A percentile compares a stretch with the other conserved stretches of the same genome.
phyloP scores from a whole-genome alignment of 2,113 vertebrate genomes.

The Serilophus lunatus region DNA sequence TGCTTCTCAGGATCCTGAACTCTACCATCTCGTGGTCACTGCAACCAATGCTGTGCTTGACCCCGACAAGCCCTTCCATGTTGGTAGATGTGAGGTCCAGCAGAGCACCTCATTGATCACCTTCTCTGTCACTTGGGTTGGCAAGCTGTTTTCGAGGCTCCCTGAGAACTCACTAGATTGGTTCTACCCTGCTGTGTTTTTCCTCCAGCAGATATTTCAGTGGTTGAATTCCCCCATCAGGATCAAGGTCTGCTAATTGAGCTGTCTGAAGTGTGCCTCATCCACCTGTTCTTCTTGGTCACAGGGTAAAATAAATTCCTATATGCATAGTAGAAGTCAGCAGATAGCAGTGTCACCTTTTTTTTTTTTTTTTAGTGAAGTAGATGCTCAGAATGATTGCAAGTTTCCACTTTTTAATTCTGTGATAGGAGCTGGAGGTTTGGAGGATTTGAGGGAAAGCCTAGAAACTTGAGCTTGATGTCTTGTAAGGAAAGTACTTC shows the following conservation, averaged over 20 bases:
- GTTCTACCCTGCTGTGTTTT: neutral
- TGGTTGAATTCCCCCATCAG: neutral
- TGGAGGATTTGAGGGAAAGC: neutral
- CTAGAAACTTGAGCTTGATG: neutral
- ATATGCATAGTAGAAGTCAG: neutral
- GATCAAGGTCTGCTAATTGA: neutral
- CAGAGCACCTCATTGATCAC: neutral
- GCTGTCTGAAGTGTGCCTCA: neutral
- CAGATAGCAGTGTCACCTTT: neutral
- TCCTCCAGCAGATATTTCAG: neutral
- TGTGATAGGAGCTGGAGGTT: neutral
- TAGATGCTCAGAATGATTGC: neutral
- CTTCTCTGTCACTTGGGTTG: neutral
- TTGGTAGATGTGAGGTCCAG: neutral
- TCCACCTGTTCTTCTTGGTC: neutral
- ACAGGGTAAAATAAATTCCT: neutral
- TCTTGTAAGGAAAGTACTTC: neutral
- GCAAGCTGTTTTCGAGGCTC: rapidly evolving
- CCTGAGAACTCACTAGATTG: neutral
- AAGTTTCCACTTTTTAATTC: neutral
- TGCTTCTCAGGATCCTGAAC: neutral
- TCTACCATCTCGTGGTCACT: neutral
- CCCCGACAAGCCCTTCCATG: neutral
- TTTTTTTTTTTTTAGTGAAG: neutral
- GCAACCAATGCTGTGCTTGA: neutral